Evolutionary conservation across 2,888 invertebrate species (phyloP).

Genomic region (Agapetus fuscipes): DNA sequence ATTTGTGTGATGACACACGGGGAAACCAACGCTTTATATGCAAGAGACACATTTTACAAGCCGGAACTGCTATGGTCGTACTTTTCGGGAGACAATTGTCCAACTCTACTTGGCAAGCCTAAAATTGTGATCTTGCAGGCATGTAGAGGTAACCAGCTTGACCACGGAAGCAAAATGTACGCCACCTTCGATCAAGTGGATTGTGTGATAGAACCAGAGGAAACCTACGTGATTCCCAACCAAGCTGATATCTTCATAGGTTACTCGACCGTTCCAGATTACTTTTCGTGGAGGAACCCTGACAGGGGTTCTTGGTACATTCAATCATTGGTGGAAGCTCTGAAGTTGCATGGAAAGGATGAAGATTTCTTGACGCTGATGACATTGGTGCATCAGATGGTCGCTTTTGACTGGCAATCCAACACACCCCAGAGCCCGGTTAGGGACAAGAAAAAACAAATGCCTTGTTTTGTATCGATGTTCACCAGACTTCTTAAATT

Average conservation of each 20-base stretch:
- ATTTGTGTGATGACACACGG: constrained; percentile 55
- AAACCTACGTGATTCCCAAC: constrained; percentile 74
- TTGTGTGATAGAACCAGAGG: constrained; percentile 38
- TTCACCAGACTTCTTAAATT: too few relatives aligned
- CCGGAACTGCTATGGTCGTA: constrained; percentile 41
- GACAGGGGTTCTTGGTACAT: constrained; percentile 94
- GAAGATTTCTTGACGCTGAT: too few relatives aligned
- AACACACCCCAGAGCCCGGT: too few relatives aligned
- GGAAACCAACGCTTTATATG: constrained; percentile 48
- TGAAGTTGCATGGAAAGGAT: constrained; percentile 63
- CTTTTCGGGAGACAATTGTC: constrained; percentile 44
- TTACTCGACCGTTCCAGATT: constrained; percentile 90
- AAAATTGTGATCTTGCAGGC: constrained; percentile 45
- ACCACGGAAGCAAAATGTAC: constrained; percentile 47
- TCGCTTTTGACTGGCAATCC: too few relatives aligned
- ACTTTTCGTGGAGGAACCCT: constrained; percentile 90
- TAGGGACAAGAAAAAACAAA: too few relatives aligned
- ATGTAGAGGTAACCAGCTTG: too few relatives aligned
- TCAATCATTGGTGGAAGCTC: constrained; percentile 77
- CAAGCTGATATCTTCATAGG: constrained; percentile 92
- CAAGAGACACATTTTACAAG: constrained; percentile 43
- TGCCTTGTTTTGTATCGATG: too few relatives aligned
- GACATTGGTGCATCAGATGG: too few relatives aligned
- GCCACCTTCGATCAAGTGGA: constrained; percentile 37
- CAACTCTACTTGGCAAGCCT: constrained; percentile 54